These are phyloP conservation scores for Thereuonema tuberculata DNA, from an alignment of 1,140 invertebrate species.

Conservation along the genomic window DNA sequence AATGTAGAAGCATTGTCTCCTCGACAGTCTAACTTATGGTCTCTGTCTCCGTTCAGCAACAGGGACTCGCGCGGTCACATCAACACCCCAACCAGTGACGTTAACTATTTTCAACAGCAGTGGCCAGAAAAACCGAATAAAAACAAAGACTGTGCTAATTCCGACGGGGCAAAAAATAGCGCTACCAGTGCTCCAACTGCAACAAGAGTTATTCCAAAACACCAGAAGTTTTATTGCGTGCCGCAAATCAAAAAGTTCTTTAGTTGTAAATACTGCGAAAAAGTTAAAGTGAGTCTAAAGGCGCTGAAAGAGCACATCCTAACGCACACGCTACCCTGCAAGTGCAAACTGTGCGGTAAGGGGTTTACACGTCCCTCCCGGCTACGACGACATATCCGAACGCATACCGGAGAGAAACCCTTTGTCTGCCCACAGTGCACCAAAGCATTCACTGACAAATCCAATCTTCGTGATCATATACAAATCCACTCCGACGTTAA, in stretches of 20 bases:
- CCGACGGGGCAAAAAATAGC: background rate
- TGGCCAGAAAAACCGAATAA: background rate
- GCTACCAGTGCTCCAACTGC: slow-evolving; percentile 77
- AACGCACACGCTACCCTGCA: slow-evolving; percentile 94
- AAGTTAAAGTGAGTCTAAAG: slow-evolving; percentile 85
- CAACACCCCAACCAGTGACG: background rate
- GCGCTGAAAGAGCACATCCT: slow-evolving; percentile 98
- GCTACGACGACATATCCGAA: slow-evolving; percentile 84
- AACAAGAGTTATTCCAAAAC: slow-evolving; percentile 93
- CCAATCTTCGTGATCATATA: slow-evolving; percentile 87
- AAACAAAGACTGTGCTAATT: background rate
- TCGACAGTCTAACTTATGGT: background rate
- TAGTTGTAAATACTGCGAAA: slow-evolving; percentile 90
- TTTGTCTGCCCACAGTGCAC: slow-evolving; percentile 90
- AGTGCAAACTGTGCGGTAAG: slow-evolving; percentile 91
- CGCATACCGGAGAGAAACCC: slow-evolving; percentile 92
- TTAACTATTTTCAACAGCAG: background rate
- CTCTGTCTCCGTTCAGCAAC: background rate
- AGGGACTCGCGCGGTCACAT: background rate
- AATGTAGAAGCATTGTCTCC: background rate
- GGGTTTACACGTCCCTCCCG: slow-evolving; percentile 94
- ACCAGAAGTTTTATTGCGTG: slow-evolving; percentile 89
- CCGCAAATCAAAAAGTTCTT: slow-evolving; percentile 80
- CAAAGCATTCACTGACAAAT: slow-evolving; percentile 89
- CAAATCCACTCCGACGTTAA: slow-evolving; percentile 97